phyloP scores from a whole-genome alignment of 2,113 vertebrate genomes.

The Podiceps cristatus region DNA sequence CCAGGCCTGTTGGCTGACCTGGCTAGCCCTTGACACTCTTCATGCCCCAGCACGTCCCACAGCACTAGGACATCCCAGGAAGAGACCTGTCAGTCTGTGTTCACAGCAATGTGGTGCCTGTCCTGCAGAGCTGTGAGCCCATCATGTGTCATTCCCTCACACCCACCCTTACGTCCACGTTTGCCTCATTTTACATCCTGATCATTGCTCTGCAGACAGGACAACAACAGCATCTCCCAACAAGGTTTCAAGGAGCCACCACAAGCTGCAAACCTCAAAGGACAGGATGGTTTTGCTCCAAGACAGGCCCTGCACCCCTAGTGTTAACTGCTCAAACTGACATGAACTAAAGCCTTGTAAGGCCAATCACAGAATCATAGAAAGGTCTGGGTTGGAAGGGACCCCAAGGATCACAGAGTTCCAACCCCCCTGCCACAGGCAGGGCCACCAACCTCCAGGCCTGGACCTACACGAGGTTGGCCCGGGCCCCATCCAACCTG shows the following conservation, averaged over 20 bases:
- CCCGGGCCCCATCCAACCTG: too few species aligned
- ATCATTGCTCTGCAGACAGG: background rate
- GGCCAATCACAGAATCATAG: too few species aligned
- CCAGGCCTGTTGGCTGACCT: background rate
- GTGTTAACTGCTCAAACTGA: background rate
- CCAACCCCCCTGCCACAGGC: too few species aligned
- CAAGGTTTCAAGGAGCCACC: background rate
- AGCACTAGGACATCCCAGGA: background rate
- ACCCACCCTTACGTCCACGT: fast-evolving
- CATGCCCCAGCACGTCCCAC: background rate
- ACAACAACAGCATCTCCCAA: background rate
- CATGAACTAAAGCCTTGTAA: background rate
- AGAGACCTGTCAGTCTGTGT: background rate
- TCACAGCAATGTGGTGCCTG: fast-evolving
- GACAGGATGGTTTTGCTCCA: background rate
- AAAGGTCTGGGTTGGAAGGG: too few species aligned
- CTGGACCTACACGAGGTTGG: too few species aligned
- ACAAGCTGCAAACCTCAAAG: background rate
- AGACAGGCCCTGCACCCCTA: background rate
- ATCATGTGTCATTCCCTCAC: background rate
- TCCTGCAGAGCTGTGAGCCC: background rate
- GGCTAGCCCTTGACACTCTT: background rate
- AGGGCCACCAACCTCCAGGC: too few species aligned
- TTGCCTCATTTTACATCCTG: background rate
- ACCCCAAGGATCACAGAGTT: too few species aligned